Evolutionary conservation across 1,140 invertebrate genomes (phyloP).

Genomic region (Caenorhabditis brenneri): DNA sequence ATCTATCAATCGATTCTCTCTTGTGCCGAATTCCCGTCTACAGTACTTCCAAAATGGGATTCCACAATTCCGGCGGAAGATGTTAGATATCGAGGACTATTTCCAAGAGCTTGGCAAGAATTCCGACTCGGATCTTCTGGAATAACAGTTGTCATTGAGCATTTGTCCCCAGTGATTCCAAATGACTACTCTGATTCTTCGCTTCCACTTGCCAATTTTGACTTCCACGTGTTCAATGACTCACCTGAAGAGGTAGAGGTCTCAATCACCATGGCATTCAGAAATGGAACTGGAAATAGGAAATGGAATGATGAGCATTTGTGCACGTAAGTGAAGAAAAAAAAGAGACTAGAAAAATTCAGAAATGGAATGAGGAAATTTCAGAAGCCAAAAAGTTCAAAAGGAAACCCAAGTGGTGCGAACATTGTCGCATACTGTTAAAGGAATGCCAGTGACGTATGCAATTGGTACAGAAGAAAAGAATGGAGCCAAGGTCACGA

Average conservation of each 20-base stretch:
- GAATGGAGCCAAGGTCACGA: background rate
- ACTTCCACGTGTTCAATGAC: slow-evolving; percentile 83
- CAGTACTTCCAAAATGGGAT: slow-evolving; percentile 75
- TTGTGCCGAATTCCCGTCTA: slow-evolving; percentile 82
- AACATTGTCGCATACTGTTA: slow-evolving; percentile 79
- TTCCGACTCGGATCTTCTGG: background rate
- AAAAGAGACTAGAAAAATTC: slow-evolving; percentile 87
- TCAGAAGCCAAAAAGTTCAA: slow-evolving; percentile 11
- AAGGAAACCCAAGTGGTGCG: slow-evolving; percentile 55
- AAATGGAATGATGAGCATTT: slow-evolving; percentile 42
- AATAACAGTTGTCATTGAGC: slow-evolving; percentile 78
- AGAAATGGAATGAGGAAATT: slow-evolving; percentile 76
- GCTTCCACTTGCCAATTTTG: slow-evolving; percentile 84
- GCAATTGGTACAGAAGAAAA: slow-evolving; percentile 73
- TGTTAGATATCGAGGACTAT: slow-evolving; percentile 51
- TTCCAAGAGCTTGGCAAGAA: slow-evolving; percentile 48
- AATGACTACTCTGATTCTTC: slow-evolving; percentile 87
- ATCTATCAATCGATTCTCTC: slow-evolving; percentile 85
- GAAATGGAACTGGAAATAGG: slow-evolving; percentile 80
- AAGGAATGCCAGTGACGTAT: slow-evolving; percentile 79
- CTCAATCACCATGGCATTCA: slow-evolving; percentile 86
- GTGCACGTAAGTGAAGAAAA: slow-evolving; percentile 72
- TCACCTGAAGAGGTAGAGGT: slow-evolving; percentile 78
- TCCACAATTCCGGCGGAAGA: background rate
- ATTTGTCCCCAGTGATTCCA: slow-evolving; percentile 87